A percentile compares a stretch with the other conserved stretches of the same genome.
phyloP scores from a whole-genome alignment of 1,140 invertebrate genomes.

The Dryas iulia region DNA sequence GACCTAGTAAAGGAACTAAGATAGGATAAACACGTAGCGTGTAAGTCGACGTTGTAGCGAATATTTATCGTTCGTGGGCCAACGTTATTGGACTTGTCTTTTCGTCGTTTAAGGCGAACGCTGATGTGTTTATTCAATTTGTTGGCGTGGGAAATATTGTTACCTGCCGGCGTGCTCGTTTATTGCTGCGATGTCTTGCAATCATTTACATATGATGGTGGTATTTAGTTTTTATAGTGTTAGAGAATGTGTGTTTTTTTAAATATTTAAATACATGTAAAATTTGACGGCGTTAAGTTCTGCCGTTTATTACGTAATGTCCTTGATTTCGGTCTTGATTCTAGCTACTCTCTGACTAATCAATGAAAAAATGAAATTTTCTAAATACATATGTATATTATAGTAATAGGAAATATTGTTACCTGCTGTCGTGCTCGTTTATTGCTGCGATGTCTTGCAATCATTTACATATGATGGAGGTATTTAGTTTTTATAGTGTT shows the following conservation, averaged over 20 bases:
- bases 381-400: too few species aligned
- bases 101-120: conserved; percentile 68
- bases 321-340: too few species aligned
- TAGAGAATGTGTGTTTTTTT: too few species aligned
- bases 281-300: too few species aligned
- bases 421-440: conserved; percentile 58
- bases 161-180: conserved; percentile 59
- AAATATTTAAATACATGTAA: too few species aligned
- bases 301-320: too few species aligned
- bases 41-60: conserved; percentile 38
- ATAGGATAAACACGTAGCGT: conserved; percentile 27
- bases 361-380: too few species aligned
- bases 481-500: background rate
- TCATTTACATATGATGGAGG: conserved; percentile 22
- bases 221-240: background rate
- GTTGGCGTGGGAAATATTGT: conserved; percentile 69
- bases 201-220: conserved; percentile 23
- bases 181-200: conserved; percentile 45
- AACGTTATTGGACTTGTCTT: conserved; percentile 72
- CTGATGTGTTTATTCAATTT: conserved; percentile 78
- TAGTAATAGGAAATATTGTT: conserved; percentile 73
- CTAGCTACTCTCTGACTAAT: too few species aligned
- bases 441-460: conserved; percentile 43
- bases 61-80: conserved; percentile 61
- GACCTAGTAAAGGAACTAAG: conserved; percentile 17